These are phyloP conservation scores for Taenaris catops DNA, from an alignment of 2,888 invertebrate genomes.

Conservation along the genomic window DNA sequence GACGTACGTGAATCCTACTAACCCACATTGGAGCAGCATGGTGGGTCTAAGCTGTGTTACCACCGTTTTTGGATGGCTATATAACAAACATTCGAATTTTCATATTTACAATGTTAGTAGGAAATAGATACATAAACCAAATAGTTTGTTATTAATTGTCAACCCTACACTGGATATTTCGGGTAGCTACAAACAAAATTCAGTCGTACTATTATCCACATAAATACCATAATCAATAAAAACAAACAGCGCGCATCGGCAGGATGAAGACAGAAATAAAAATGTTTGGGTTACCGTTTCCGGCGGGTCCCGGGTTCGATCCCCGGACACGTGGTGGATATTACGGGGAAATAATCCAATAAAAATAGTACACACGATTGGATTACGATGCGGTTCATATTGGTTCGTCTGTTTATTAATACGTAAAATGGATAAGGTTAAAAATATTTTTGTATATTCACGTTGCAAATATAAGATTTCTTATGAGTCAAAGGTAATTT, in stretches of 20 bases:
- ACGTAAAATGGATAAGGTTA: background rate
- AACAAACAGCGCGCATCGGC: slow-evolving; percentile 20
- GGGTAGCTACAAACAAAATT: background rate
- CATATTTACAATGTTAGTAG: no score
- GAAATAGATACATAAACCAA: no score
- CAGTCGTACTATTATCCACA: slow-evolving; percentile 3
- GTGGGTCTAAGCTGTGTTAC: no score
- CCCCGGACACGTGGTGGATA: slow-evolving; percentile 64
- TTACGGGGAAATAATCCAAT: slow-evolving; percentile 68
- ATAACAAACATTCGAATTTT: no score
- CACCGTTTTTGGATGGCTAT: no score
- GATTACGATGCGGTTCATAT: slow-evolving; percentile 39
- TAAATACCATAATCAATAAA: slow-evolving; percentile 13
- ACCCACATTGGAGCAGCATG: no score
- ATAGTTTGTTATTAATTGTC: no score
- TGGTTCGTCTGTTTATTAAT: slow-evolving; percentile 15
- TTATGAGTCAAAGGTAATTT: no score
- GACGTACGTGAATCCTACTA: no score
- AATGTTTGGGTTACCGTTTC: slow-evolving; percentile 76
- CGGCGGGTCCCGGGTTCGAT: slow-evolving; percentile 63
- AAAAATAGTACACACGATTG: slow-evolving; percentile 70
- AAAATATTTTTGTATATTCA: no score
- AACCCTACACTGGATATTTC: slow-evolving; percentile 2
- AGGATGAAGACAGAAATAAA: slow-evolving; percentile 76
- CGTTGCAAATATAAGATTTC: no score